These are phyloP conservation scores for Hipparchia semele DNA, from an alignment of 2,888 invertebrate genomes.

Conservation along the genomic window DNA sequence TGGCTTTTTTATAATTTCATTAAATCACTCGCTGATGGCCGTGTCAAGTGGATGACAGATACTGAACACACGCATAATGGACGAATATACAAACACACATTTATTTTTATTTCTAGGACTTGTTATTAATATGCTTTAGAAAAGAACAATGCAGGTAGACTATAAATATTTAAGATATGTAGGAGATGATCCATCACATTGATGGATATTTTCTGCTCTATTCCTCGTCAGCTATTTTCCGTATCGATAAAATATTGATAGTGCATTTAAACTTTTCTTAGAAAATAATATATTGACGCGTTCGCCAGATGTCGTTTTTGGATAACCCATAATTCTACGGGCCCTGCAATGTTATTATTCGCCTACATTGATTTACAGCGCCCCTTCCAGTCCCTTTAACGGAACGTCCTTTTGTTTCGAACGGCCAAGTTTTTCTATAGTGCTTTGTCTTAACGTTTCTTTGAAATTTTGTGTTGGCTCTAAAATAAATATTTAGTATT, in stretches of 20 bases:
- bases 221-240: conserved; percentile 3
- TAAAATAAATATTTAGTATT: conserved; percentile 72
- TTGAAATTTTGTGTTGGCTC: conserved; percentile 58
- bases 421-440: conserved; percentile 69
- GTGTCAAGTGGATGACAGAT: neutral
- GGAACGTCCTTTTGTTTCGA: conserved; percentile 72
- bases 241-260: neutral
- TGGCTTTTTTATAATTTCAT: no score
- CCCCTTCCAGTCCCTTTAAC: conserved; percentile 57
- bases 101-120: neutral
- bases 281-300: conserved; percentile 21
- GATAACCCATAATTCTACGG: conserved; percentile 33
- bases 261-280: neutral
- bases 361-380: conserved; percentile 64
- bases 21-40: no score
- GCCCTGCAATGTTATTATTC: conserved; percentile 59
- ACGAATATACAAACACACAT: neutral
- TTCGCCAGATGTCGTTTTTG: conserved; percentile 40
- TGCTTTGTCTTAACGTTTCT: conserved; percentile 70
- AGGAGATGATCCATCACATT: neutral
- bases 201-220: neutral
- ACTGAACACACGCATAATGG: neutral
- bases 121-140: no score
- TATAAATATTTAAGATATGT: neutral
- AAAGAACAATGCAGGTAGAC: no score